Evolutionary conservation across 2,797 vertebrate genomes (phyloP).

Genomic region (Karalla daura): DNA sequence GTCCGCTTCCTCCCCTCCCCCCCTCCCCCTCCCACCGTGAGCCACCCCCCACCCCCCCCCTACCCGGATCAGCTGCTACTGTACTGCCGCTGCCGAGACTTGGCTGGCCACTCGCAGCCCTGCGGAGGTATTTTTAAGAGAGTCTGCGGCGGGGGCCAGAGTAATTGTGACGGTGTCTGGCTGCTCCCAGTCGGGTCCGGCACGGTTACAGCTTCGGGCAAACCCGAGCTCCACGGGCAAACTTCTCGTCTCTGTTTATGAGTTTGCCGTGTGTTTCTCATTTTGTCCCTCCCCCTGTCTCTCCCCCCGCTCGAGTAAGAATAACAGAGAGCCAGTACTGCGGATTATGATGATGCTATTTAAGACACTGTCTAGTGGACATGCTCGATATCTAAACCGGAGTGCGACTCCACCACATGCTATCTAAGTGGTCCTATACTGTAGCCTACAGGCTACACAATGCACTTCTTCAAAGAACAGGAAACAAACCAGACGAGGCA

Average conservation of each 20-base stretch:
- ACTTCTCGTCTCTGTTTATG: slow-evolving; percentile 60
- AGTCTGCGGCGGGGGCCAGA: slow-evolving; percentile 80
- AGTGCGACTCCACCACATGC: too few species aligned
- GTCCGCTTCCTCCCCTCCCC: slow-evolving; percentile 51
- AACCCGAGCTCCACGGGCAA: slow-evolving; percentile 62
- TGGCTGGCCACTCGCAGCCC: slow-evolving; percentile 78
- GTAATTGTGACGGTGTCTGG: slow-evolving; percentile 83
- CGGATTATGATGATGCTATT: slow-evolving; percentile 63
- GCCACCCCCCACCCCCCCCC: too few species aligned
- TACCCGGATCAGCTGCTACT: slow-evolving; percentile 67
- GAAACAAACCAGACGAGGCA: slow-evolving; percentile 55
- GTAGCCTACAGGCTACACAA: slow-evolving; percentile 52
- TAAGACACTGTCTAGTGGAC: slow-evolving; percentile 32
- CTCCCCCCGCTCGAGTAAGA: slow-evolving; percentile 15
- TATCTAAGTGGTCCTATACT: slow-evolving; percentile 27
- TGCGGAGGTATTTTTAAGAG: slow-evolving; percentile 83
- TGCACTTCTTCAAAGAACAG: slow-evolving; percentile 43
- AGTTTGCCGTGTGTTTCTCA: slow-evolving; percentile 54
- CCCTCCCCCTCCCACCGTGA: slow-evolving; percentile 47
- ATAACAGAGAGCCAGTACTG: slow-evolving; percentile 22
- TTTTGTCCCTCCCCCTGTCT: slow-evolving; percentile 46
- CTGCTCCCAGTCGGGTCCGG: slow-evolving; percentile 69
- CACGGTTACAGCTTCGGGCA: slow-evolving; percentile 64
- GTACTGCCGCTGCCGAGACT: slow-evolving; percentile 65
- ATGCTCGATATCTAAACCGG: too few species aligned